A percentile compares a stretch with the other conserved stretches of the same genome.
Evolutionary conservation across 1,140 invertebrate genomes (phyloP).

Genomic region (Homalodisca vitripennis): DNA sequence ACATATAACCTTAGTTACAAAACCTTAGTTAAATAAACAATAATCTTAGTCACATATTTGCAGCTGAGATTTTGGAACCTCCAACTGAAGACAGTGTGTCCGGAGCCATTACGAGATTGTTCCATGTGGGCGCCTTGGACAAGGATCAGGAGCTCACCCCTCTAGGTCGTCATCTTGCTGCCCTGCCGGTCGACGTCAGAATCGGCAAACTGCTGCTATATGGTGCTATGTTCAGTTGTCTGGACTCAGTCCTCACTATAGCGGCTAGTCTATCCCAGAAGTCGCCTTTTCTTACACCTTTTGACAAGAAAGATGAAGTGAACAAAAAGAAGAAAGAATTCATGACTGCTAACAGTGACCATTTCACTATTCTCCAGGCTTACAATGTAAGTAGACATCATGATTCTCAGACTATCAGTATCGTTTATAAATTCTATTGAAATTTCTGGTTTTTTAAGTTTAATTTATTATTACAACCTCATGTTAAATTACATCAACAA

Average conservation of each 20-base stretch:
- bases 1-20: too few species aligned
- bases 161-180: slow-evolving; percentile 83
- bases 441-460: too few species aligned
- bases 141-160: slow-evolving; percentile 76
- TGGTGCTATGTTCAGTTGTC: slow-evolving; percentile 88
- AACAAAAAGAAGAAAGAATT: slow-evolving; percentile 72
- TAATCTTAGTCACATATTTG: too few species aligned
- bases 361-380: slow-evolving; percentile 74
- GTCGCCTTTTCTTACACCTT: slow-evolving; percentile 75
- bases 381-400: slow-evolving; percentile 66
- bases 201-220: slow-evolving; percentile 90
- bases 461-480: too few species aligned
- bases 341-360: slow-evolving; percentile 72
- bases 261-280: slow-evolving; percentile 84
- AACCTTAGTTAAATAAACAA: too few species aligned
- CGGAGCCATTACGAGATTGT: slow-evolving; percentile 70
- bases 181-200: slow-evolving; percentile 86
- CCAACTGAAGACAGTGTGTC: slow-evolving; percentile 73
- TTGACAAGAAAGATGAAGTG: slow-evolving; percentile 70
- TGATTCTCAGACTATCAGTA: too few species aligned
- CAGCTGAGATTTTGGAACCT: slow-evolving; percentile 73
- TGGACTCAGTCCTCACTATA: slow-evolving; percentile 92
- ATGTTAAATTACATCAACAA: too few species aligned
- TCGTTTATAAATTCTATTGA: too few species aligned
- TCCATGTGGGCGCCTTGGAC: slow-evolving; percentile 87